Percentiles rank a stretch among this genome's conserved stretches.
Evolutionary conservation across 2,113 vertebrate species (phyloP).

Genomic region (Parus major): DNA sequence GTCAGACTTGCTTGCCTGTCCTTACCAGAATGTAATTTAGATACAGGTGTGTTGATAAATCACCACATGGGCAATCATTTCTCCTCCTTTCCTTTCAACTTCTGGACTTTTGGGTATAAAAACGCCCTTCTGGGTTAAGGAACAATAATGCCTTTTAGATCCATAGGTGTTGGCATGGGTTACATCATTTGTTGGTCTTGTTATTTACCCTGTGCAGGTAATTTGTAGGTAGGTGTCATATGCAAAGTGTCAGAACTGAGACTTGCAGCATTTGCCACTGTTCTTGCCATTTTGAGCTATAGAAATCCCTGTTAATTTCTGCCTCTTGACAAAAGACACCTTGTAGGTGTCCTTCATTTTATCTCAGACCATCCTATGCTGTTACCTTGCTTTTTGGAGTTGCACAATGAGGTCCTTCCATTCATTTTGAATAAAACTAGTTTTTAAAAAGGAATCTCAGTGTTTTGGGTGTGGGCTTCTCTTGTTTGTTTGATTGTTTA

Average conservation of each 20-base stretch:
- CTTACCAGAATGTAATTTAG: not conserved
- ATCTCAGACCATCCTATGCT: not conserved
- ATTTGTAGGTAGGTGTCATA: not conserved
- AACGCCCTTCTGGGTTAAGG: not conserved
- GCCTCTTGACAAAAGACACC: not conserved
- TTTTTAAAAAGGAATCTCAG: not conserved
- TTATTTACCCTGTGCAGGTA: not conserved
- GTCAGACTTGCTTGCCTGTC: not conserved
- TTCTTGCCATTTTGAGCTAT: not conserved
- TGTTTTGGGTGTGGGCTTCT: not conserved
- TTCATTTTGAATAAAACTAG: not conserved
- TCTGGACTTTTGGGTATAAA: not conserved
- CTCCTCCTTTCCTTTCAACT: not conserved
- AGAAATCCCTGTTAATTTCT: not conserved
- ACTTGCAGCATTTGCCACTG: accelerated
- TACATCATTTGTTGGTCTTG: not conserved
- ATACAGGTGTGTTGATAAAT: not conserved
- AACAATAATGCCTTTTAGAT: not conserved
- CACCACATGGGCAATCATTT: not conserved
- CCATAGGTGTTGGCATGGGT: not conserved
- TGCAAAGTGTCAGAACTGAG: not conserved
- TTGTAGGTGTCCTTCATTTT: not conserved
- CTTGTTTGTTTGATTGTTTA: not conserved
- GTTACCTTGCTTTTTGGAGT: not conserved
- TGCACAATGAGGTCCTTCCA: not conserved